phyloP scores from a whole-genome alignment of 2,888 invertebrate species.

The Phrixothrix hirtus region DNA sequence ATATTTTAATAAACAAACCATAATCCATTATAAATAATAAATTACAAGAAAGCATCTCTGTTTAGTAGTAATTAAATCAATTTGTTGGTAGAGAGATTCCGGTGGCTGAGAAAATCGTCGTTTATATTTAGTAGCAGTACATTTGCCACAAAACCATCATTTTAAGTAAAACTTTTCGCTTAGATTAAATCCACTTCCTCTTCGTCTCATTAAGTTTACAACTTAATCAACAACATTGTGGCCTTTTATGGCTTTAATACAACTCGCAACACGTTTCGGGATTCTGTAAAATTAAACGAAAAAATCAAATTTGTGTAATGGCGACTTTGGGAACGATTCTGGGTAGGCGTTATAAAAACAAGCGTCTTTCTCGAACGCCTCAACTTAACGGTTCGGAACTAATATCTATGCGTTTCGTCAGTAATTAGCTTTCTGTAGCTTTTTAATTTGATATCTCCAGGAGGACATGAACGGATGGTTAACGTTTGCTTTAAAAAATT shows the following conservation, averaged over 20 bases:
- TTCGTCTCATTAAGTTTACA: constrained; percentile 48
- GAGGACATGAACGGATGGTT: constrained; percentile 24
- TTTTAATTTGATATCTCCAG: constrained; percentile 33
- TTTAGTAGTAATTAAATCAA: constrained; percentile 1
- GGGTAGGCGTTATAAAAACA: constrained; percentile 48
- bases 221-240: constrained; percentile 47
- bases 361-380: constrained; percentile 36
- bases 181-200: constrained; percentile 40
- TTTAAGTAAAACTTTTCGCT: constrained; percentile 35
- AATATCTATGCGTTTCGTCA: constrained; percentile 49
- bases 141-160: constrained; percentile 14
- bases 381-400: constrained; percentile 53
- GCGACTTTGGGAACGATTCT: constrained; percentile 46
- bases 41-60: too few species aligned
- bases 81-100: not conserved
- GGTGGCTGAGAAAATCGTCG: constrained; percentile 4
- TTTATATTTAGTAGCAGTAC: constrained; percentile 10
- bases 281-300: constrained; percentile 40
- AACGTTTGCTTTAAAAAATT: constrained; percentile 18
- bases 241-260: constrained; percentile 47
- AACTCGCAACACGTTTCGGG: constrained; percentile 44
- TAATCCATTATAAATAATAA: too few species aligned
- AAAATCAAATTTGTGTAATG: constrained; percentile 48
- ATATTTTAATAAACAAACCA: too few species aligned
- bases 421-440: constrained; percentile 46